These are phyloP conservation scores for Numenius arquata DNA, from an alignment of 2,113 vertebrate species.

Conservation along the genomic window DNA sequence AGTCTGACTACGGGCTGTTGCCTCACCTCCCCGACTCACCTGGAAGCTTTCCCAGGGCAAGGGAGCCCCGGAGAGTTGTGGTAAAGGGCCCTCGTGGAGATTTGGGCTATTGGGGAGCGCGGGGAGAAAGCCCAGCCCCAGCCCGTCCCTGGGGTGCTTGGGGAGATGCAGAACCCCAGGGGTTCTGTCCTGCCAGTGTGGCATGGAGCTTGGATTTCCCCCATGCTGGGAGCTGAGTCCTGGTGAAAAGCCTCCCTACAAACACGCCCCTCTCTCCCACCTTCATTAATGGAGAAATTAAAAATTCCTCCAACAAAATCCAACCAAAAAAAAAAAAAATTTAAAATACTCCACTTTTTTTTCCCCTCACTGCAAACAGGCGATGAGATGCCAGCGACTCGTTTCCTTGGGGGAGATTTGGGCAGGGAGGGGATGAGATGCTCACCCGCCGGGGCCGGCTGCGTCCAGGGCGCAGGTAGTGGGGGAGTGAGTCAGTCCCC, in stretches of 20 bases:
- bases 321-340: rapidly evolving
- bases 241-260: neutral
- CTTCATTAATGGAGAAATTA: neutral
- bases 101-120: rapidly evolving
- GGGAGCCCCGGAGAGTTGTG: neutral
- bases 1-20: neutral
- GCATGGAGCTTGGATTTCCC: neutral
- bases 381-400: rapidly evolving
- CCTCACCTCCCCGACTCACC: neutral
- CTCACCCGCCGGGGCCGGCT: neutral
- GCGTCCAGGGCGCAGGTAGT: neutral
- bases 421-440: neutral
- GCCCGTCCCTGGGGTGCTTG: rapidly evolving
- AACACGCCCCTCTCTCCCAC: rapidly evolving
- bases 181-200: neutral
- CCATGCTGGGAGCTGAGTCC: neutral
- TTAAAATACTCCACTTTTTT: neutral
- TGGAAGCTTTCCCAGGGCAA: neutral
- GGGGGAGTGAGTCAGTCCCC: neutral
- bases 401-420: neutral
- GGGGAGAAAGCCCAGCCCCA: neutral
- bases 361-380: neutral
- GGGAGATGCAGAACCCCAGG: neutral
- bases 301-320: neutral
- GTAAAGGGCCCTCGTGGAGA: rapidly evolving